These are phyloP conservation scores for Acheta domesticus DNA, from an alignment of 2,888 invertebrate genomes.

Conservation along the genomic window DNA sequence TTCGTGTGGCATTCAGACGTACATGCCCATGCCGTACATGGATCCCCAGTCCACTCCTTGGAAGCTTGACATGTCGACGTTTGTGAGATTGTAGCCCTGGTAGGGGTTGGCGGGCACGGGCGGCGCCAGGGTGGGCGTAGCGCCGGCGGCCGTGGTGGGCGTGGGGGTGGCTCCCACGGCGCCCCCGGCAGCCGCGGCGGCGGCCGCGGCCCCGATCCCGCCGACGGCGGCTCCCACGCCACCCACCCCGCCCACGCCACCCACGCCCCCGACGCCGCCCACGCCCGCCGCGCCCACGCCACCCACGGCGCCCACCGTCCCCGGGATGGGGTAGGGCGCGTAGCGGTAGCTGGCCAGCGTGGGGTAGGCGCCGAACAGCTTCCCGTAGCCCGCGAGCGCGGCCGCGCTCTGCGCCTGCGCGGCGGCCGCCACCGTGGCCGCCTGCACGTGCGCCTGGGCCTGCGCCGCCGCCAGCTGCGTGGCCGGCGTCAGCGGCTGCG, in stretches of 20 bases:
- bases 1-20: constrained; percentile 61
- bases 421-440: constrained; percentile 51
- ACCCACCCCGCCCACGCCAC: constrained; percentile 42
- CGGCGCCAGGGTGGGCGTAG: constrained; percentile 58
- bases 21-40: constrained; percentile 91
- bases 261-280: constrained; percentile 51
- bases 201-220: constrained; percentile 46
- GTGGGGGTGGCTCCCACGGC: constrained; percentile 46
- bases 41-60: constrained; percentile 88
- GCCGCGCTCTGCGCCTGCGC: constrained; percentile 59
- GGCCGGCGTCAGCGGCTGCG: constrained; percentile 59
- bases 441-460: constrained; percentile 46
- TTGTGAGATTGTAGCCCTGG: constrained; percentile 77
- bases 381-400: constrained; percentile 63
- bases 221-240: too few relatives aligned
- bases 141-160: constrained; percentile 53
- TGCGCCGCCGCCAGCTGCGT: constrained; percentile 50
- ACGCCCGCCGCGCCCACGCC: constrained; percentile 48
- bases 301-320: constrained; percentile 52
- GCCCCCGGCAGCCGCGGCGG: constrained; percentile 46
- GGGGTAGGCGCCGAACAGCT: constrained; percentile 61
- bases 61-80: constrained; percentile 89
- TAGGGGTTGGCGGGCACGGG: constrained; percentile 60
- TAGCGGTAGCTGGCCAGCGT: constrained; percentile 58
- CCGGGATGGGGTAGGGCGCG: constrained; percentile 59